Conservation (phyloP, 2,888 invertebrate species). For the Synanthedon vespiformis region DNA sequence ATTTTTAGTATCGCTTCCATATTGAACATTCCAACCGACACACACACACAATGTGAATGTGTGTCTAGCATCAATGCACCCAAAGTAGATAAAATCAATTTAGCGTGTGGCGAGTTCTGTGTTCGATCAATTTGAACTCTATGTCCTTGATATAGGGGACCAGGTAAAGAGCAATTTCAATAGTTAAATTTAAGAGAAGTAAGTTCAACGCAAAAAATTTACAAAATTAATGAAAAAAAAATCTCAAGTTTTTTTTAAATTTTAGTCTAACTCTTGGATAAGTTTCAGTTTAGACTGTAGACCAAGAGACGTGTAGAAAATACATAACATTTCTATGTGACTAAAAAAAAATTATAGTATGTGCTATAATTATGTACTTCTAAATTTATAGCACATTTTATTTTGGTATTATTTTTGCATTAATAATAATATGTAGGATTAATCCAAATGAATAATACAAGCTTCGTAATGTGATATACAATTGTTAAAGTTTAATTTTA, state of each 20-base stretch:
- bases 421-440: background rate
- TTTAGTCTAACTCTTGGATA: background rate
- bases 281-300: no score
- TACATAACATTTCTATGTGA: no score
- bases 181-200: slow-evolving; percentile 1
- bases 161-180: slow-evolving; percentile 9
- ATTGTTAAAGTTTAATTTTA: background rate
- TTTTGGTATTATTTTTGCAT: background rate
- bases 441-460: background rate
- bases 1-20: background rate
- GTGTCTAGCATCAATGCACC: slow-evolving; percentile 32
- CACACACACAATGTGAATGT: background rate
- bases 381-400: background rate
- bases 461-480: background rate
- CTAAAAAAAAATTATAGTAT: no score
- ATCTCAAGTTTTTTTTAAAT: background rate
- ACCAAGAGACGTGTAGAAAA: no score
- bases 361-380: no score
- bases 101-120: slow-evolving; percentile 31
- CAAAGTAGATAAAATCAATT: slow-evolving; percentile 28
- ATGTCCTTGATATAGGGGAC: slow-evolving; percentile 4
- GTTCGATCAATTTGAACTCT: slow-evolving; percentile 3
- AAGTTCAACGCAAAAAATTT: background rate
- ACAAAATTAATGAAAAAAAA: background rate
- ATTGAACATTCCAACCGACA: background rate